phyloP scores from a whole-genome alignment of 2,888 invertebrate genomes.

The Desoria tigrina region DNA sequence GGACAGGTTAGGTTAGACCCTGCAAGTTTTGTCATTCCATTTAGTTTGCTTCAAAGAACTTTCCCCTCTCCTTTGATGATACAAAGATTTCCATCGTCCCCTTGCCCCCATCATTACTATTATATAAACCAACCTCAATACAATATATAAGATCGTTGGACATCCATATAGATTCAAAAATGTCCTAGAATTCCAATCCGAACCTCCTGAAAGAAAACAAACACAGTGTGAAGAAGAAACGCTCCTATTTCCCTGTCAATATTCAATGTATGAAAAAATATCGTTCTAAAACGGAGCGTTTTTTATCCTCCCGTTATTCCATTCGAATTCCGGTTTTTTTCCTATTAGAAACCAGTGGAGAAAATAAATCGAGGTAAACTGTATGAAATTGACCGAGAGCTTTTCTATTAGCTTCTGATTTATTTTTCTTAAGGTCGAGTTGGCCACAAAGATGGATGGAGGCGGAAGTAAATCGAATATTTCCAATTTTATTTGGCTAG shows the following conservation, averaged over 20 bases:
- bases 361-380: constrained; percentile 17
- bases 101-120: too few relatives aligned
- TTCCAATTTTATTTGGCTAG: too few relatives aligned
- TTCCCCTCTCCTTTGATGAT: too few relatives aligned
- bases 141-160: too few relatives aligned
- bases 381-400: constrained; percentile 29
- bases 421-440: constrained; percentile 13
- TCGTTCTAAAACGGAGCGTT: neutral
- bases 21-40: too few relatives aligned
- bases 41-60: too few relatives aligned
- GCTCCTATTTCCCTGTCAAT: constrained; percentile 17
- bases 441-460: constrained; percentile 5
- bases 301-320: neutral
- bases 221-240: constrained; percentile 1
- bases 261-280: neutral
- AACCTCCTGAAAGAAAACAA: constrained; percentile 7
- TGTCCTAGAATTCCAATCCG: neutral
- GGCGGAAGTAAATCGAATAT: too few relatives aligned
- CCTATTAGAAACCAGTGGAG: neutral
- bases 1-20: too few relatives aligned
- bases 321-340: neutral
- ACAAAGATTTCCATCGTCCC: too few relatives aligned
- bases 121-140: too few relatives aligned
- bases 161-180: too few relatives aligned
- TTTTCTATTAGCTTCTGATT: constrained; percentile 29